Evolutionary conservation across 2,113 vertebrate genomes (phyloP).

Genomic region (Oreochromis aureus): DNA sequence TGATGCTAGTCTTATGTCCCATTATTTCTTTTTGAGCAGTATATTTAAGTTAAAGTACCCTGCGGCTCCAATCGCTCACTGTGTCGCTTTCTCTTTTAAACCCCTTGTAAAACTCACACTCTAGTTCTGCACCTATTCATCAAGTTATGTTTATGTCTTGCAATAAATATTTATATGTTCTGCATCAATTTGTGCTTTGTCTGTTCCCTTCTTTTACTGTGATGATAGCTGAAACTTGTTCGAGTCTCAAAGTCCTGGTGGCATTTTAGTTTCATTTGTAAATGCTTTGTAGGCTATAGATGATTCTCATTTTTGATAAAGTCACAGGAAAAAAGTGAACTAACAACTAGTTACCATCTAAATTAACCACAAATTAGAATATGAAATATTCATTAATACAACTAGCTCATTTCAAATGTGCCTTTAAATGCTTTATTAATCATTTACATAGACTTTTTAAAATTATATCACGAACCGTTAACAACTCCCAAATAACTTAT

Average conservation of each 20-base stretch:
- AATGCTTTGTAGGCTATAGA: background rate
- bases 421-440: background rate
- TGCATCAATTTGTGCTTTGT: background rate
- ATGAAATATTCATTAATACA: background rate
- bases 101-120: background rate
- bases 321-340: background rate
- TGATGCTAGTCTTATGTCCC: background rate
- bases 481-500: background rate
- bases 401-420: background rate
- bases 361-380: background rate
- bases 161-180: background rate
- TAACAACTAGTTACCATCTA: background rate
- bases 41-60: background rate
- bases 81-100: background rate
- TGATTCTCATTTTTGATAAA: background rate
- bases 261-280: background rate
- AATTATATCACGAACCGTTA: background rate
- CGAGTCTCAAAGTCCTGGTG: background rate
- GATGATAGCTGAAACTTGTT: background rate
- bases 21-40: background rate
- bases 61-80: background rate
- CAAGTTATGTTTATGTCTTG: background rate
- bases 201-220: background rate
- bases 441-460: background rate
- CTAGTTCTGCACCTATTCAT: background rate